phyloP scores from a whole-genome alignment of 2,113 vertebrate genomes.

The Nothocercus nigrocapillus region DNA sequence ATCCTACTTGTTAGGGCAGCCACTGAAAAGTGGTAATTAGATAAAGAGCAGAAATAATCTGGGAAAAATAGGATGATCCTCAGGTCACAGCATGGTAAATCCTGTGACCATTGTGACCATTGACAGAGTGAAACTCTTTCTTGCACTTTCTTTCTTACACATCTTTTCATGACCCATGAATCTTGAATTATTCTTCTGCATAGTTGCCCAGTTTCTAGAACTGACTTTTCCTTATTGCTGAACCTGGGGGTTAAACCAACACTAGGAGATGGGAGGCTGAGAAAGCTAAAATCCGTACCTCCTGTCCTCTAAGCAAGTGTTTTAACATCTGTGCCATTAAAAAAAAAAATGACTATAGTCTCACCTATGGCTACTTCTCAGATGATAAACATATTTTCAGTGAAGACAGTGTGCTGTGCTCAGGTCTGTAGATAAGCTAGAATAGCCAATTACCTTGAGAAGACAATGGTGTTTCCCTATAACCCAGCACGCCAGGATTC shows the following conservation, averaged over 20 bases:
- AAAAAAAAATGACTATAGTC: neutral
- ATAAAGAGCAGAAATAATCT: neutral
- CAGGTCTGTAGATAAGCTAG: neutral
- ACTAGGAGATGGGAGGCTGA: neutral
- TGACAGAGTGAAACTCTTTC: neutral
- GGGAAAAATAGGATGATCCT: neutral
- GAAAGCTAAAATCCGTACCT: neutral
- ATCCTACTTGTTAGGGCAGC: neutral
- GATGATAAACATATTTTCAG: neutral
- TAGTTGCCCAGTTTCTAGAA: neutral
- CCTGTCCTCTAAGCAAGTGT: neutral
- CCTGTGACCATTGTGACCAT: neutral
- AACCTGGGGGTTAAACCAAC: neutral
- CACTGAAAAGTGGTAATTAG: neutral
- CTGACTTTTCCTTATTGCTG: neutral
- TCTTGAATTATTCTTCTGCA: neutral
- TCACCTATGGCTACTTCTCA: neutral
- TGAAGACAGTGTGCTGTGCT: neutral
- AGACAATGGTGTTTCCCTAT: neutral
- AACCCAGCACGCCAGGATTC: neutral
- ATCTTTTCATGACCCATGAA: neutral
- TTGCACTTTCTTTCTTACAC: neutral
- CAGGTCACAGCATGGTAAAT: neutral
- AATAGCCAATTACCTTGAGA: neutral
- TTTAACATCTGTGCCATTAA: neutral